Conservation (phyloP, 2,113 vertebrate genomes). For the Pollimyrus isidori region DNA sequence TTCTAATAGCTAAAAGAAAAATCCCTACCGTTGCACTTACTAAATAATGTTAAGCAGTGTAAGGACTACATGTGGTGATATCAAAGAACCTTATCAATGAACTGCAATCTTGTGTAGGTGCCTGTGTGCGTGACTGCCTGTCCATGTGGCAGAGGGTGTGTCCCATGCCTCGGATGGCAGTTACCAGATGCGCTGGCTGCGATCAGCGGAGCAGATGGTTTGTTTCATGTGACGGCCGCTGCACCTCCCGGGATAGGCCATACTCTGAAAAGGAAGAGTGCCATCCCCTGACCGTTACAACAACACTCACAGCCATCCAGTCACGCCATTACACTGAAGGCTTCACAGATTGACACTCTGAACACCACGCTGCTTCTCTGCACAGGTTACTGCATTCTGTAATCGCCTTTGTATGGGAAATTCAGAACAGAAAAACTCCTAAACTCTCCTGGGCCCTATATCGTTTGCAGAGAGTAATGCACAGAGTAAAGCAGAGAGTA, state of each 20-base stretch:
- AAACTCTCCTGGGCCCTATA: background rate
- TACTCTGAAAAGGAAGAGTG: background rate
- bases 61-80: background rate
- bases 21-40: background rate
- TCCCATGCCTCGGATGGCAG: slow-evolving; percentile 6
- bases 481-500: background rate
- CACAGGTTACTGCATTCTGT: too few species aligned
- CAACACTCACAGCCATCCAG: background rate
- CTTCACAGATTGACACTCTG: background rate
- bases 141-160: background rate
- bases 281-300: background rate
- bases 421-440: background rate
- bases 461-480: background rate
- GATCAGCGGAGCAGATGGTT: slow-evolving; percentile 36
- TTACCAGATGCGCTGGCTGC: slow-evolving; percentile 33
- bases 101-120: too few species aligned
- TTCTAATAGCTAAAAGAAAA: background rate
- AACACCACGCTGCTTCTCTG: background rate
- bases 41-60: background rate
- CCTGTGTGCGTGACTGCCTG: background rate
- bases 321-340: background rate
- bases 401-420: background rate
- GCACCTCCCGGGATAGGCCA: background rate
- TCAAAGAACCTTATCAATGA: background rate
- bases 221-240: background rate